Base-by-base conservation (phyloP, 2,113 vertebrate species). In the Oxyura jamaicensis region DNA sequence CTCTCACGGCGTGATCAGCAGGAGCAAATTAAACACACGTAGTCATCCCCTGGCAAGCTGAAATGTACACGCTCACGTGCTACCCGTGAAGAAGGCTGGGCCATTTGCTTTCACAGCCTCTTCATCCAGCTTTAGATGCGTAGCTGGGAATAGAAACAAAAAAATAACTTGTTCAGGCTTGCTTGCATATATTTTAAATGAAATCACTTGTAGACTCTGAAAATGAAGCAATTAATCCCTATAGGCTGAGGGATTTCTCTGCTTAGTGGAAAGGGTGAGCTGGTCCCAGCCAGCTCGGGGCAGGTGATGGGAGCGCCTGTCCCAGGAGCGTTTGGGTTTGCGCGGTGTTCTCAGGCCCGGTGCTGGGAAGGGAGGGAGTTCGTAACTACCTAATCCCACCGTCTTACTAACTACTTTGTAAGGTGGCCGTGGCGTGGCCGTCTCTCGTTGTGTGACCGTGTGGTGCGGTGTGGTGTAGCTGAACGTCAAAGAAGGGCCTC, bases 371-470 rank as follows among this genome's bases (percentile, higher is more conserved):
- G 46, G 20, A 48, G 46, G 5, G 21, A 21, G 46, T 48, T 48
- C 10, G 20, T 48, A 21, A 48, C 46, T 48, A 48, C 20, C 20
- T 48, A 48, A 48, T 11, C 46, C 46, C 21, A 21, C 46, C 20
- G 46, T 48, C 46, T 48, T 48, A 21, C 46, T 48, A 48, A 48
- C 46, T 48, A 48, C 20, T 6, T 48, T 48, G 10, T 22, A 48
- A 20, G 46, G 21, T 48, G 46, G 46, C 46, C 46, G 21, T 48
- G 46, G 46, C 46, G 10, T 39, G 36, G 72, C 35, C 60, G 41
- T 18, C 3, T 73, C 50, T 59, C 7, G 0, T 28, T 20, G 16
- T 42, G 36, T 20, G 73, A 12, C 63, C 1, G 0, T 7, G 16
- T 18, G 36, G 13, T 36, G 26, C 36, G 5, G 17, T 23, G 25